phyloP scores from a whole-genome alignment of 2,113 vertebrate genomes.

The Gallinago media region DNA sequence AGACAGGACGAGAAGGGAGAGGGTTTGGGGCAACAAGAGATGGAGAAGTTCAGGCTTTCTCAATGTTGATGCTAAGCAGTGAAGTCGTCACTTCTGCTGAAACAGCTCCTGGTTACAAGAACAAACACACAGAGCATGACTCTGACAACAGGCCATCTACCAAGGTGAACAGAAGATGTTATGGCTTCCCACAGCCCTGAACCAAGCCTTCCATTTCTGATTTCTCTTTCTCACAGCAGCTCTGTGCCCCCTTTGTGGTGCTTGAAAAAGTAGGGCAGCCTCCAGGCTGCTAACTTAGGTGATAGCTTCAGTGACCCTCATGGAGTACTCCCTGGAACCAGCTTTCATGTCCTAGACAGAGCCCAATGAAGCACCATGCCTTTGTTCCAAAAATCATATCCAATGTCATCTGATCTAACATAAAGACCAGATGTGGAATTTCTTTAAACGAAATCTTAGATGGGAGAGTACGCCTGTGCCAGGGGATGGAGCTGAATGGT shows the following conservation, averaged over 20 bases:
- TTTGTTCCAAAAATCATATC: constrained; percentile 5
- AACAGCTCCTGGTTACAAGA: not conserved
- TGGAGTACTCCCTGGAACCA: not conserved
- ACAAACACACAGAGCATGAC: not conserved
- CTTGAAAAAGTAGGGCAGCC: not conserved
- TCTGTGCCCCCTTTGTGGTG: not conserved
- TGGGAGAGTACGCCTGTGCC: rapidly evolving
- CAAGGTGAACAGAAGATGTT: not conserved
- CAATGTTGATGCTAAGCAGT: not conserved
- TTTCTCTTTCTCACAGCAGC: not conserved
- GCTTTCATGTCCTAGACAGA: not conserved
- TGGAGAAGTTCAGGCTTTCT: not conserved
- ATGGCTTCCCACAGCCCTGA: rapidly evolving
- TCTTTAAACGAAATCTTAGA: not conserved
- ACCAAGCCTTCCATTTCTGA: not conserved
- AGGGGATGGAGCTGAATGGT: not conserved
- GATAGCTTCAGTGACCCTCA: not conserved
- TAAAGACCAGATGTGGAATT: not conserved
- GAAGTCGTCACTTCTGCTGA: not conserved
- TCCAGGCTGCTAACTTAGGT: not conserved
- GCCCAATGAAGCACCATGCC: not conserved
- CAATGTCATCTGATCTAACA: not conserved
- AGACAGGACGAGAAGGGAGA: not conserved
- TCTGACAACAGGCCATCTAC: not conserved
- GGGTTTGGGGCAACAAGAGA: not conserved